Conservation (phyloP, 1,140 invertebrate species). For the Armadillidium nasatum region DNA sequence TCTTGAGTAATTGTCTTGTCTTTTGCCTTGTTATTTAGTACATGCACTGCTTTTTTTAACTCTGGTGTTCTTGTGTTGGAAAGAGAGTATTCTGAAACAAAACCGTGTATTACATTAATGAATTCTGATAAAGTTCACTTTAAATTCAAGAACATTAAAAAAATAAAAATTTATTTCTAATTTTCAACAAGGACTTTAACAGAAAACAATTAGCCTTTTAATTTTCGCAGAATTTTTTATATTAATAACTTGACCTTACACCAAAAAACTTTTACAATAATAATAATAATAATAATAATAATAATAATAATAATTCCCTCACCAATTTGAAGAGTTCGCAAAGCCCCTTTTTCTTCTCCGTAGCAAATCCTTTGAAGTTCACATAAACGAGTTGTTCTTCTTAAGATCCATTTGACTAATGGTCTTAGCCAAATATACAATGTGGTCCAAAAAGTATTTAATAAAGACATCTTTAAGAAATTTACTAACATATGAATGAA, state of each 20-base stretch:
- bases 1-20: conserved; percentile 36
- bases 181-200: no score
- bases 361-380: conserved; percentile 90
- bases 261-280: no score
- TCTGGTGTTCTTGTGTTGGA: conserved; percentile 17
- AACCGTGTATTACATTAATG: conserved; percentile 3
- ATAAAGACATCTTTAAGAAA: not conserved
- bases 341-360: conserved; percentile 66
- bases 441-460: conserved; percentile 16
- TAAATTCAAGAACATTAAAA: no score
- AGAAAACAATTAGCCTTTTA: no score
- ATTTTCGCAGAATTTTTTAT: no score
- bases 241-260: no score
- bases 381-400: conserved; percentile 76
- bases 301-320: no score
- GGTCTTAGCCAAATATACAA: conserved; percentile 45
- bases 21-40: conserved; percentile 26
- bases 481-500: no score
- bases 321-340: conserved; percentile 67
- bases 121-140: no score
- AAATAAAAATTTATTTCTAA: no score
- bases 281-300: no score
- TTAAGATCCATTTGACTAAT: conserved; percentile 74
- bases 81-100: not conserved
- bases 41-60: not conserved